phyloP scores from a whole-genome alignment of 2,888 invertebrate species.

The Cylloceria caligata region DNA sequence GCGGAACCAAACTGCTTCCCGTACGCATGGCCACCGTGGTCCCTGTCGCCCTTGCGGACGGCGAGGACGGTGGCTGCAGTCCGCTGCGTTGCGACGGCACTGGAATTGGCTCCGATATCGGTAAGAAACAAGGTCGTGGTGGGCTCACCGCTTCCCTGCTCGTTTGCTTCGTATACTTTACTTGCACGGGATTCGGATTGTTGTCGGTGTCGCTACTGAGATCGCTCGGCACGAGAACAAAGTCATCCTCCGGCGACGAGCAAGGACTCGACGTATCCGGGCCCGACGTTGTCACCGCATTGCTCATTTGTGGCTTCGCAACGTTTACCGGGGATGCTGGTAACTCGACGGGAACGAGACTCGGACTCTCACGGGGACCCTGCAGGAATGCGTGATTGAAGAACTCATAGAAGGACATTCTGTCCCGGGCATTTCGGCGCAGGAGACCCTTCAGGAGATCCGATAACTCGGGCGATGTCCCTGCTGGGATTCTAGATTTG shows the following conservation, averaged over 20 bases:
- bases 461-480: conserved; percentile 95
- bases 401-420: conserved; percentile 98
- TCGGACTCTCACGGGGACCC: conserved; percentile 85
- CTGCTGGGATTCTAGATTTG: conserved; percentile 93
- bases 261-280: conserved; percentile 81
- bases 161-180: conserved; percentile 85
- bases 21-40: conserved; percentile 69
- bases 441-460: conserved; percentile 94
- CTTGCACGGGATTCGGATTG: conserved; percentile 78
- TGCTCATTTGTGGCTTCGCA: conserved; percentile 74
- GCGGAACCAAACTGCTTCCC: conserved; percentile 87
- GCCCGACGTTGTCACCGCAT: conserved; percentile 74
- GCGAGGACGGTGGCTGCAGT: conserved; percentile 61
- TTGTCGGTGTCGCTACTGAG: conserved; percentile 83
- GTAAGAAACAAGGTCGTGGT: conserved; percentile 89
- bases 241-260: conserved; percentile 84
- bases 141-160: conserved; percentile 86
- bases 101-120: conserved; percentile 91
- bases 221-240: conserved; percentile 82
- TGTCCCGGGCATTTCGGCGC: conserved; percentile 96
- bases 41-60: conserved; percentile 70
- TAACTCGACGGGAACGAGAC: conserved; percentile 83
- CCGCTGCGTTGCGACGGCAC: conserved; percentile 89
- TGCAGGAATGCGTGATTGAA: conserved; percentile 97
- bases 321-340: conserved; percentile 80